Base-by-base conservation (phyloP, 2,888 invertebrate species). In the Gymnosoma rotundatum region DNA sequence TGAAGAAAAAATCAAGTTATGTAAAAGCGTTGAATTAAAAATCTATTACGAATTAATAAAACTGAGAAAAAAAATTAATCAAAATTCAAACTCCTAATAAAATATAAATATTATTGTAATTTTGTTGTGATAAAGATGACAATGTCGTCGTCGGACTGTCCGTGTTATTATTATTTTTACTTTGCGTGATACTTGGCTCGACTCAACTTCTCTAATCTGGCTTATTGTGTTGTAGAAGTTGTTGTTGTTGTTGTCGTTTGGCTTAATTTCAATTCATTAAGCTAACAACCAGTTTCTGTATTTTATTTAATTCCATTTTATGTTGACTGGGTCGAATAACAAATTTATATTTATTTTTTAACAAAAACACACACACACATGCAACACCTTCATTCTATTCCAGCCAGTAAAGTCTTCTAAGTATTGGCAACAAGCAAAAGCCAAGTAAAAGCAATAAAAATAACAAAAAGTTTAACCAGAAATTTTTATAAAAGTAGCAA, bases 181-280 rank as follows among this genome's bases (percentile, higher is more conserved):
- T 61, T 36, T 63, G 52, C 20, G 50, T 75, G 75, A 66, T 79
- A 83, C 76, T 78, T 72, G 72, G 75, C 79, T 67, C 72, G 14
- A 67, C 50, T 69, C 42, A 61, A 69, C 45, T 52, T 63, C 63
- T 60, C 69, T 70, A 50, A 69, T 21, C 69, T 73, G 73, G 63
- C 72, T 64, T 81, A 70, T 48, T 78, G 75, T 80, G 20, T 58
- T 58, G 56, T 58, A n/a, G 25, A 25, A 42, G 45, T 42, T 66
- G 63, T 32, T 32, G 38, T 38, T 38, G 38, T 38, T 38, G 3
- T 10, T 38, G 83, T 75, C 64, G 75, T 79, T 25, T 79, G 75
- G 72, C 79, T 83, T 75, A 83, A 79, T 76, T 78, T 81, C 48
- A 81, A 84, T 84, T 81, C 81, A 81, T 81, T 64, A 78, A 80